Base-by-base conservation (phyloP, 53 echinoderm and acorn worm genomes). In the Hippasteria phrygiana region DNA sequence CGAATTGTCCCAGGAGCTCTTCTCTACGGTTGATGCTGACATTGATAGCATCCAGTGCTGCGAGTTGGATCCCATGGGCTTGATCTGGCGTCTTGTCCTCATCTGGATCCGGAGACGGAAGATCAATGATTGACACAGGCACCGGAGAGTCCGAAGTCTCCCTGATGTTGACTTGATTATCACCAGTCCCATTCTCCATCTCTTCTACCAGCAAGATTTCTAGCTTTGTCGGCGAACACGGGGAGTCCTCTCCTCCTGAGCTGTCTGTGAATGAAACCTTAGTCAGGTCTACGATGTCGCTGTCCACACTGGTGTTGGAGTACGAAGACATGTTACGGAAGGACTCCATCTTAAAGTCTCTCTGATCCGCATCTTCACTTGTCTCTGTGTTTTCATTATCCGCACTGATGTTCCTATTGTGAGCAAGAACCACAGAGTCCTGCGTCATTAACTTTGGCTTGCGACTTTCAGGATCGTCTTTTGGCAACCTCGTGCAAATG, bases 21-120 rank as follows among this genome's bases (percentile, higher is more conserved):
- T 66, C 77, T 26, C 50, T 75, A 32, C 89, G 90, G 26, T 83
- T 76, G 28, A 93, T 71, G 29, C 93, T 90, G 53, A 91, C 90
- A 81, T 92, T 93, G 10, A 99, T 88, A 8, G 95, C 93, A 46
- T 96, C 93, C 55, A 99, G 85, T 0, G 95, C 96, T 42, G 99
- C 93, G 74, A 99, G 40, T 71, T 99, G 99, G 53, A 94, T 91
- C 22, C 99, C 96, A 81, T 99, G 94, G 51, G 95, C 99, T 83
- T 99, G 93, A 88, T 96, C 96, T 37, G 94, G 91, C 4, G 47
- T 67, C 66, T 93, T 73, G 39, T 90, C 75, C 32, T 83, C 75
- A 14, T 48, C 31, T 33, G 77, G 74, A 62, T 88, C 94, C n/a
- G 93, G 93, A n/a, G 95, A 97, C 9, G 92, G 91, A 4, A 93